phyloP scores from a whole-genome alignment of 2,888 invertebrate species.

The Aelia acuminata region DNA sequence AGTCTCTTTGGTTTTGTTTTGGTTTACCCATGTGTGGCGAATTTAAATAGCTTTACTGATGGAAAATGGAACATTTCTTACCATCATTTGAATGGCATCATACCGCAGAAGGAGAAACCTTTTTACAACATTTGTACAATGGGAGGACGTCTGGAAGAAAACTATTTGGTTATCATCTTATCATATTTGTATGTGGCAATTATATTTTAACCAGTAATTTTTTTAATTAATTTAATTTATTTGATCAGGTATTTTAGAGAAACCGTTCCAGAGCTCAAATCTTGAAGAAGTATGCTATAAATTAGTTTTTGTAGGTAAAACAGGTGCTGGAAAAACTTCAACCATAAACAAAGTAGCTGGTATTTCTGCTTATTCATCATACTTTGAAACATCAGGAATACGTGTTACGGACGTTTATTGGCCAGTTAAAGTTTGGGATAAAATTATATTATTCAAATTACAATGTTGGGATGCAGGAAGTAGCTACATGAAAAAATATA shows the following conservation, averaged over 20 bases:
- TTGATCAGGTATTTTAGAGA: constrained; percentile 73
- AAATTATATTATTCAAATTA: constrained; percentile 73
- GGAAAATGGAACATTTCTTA: constrained; percentile 40
- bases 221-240: constrained; percentile 50
- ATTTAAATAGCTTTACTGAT: background rate
- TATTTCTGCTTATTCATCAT: constrained; percentile 68
- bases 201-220: background rate
- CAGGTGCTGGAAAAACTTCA: constrained; percentile 73
- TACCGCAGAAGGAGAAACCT: constrained; percentile 68
- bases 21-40: background rate
- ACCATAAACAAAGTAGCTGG: constrained; percentile 72
- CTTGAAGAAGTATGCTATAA: constrained; percentile 74
- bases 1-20: constrained; percentile 6
- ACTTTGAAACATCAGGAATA: constrained; percentile 72
- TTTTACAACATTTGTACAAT: constrained; percentile 68
- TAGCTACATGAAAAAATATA: constrained; percentile 72
- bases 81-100: constrained; percentile 67
- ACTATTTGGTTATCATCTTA: constrained; percentile 66
- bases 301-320: constrained; percentile 73
- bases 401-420: constrained; percentile 73
- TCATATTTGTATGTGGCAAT: background rate
- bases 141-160: constrained; percentile 66
- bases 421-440: constrained; percentile 74
- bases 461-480: constrained; percentile 76
- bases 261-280: constrained; percentile 71